A percentile compares a stretch with the other conserved stretches of the same genome.
Evolutionary conservation across 2,113 vertebrate genomes (phyloP).

Genomic region (Phainopepla nitens): DNA sequence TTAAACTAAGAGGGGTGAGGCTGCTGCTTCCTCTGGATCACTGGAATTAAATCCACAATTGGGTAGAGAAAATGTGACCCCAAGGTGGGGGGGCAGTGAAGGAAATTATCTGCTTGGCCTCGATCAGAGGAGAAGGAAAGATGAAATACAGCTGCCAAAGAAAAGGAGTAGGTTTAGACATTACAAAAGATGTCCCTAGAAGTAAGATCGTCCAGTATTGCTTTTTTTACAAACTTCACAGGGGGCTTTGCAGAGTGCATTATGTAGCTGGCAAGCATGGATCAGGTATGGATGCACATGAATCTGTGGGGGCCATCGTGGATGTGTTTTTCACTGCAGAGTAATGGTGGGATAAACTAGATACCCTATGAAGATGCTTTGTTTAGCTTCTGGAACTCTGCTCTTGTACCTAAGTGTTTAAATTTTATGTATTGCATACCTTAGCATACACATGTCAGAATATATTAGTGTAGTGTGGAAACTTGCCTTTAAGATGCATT

Average conservation of each 20-base stretch:
- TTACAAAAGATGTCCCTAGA: background rate
- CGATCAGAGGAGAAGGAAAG: background rate
- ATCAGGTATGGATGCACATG: background rate
- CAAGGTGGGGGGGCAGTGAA: background rate
- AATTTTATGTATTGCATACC: background rate
- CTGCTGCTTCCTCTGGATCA: background rate
- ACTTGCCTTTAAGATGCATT: background rate
- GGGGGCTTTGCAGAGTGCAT: background rate
- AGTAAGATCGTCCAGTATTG: background rate
- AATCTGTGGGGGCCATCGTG: rapidly evolving
- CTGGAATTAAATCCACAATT: background rate
- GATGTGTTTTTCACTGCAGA: background rate
- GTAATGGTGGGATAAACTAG: background rate
- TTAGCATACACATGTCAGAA: background rate
- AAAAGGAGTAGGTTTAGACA: background rate
- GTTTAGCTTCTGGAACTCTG: background rate
- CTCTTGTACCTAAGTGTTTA: background rate
- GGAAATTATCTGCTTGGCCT: background rate
- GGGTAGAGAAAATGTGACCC: background rate
- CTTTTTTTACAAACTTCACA: background rate
- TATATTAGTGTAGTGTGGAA: background rate
- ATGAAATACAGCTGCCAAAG: background rate
- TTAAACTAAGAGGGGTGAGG: background rate
- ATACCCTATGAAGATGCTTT: background rate
- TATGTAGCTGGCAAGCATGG: background rate